Conservation (phyloP, 2,888 invertebrate species). For the Chloroclystis v-ata region DNA sequence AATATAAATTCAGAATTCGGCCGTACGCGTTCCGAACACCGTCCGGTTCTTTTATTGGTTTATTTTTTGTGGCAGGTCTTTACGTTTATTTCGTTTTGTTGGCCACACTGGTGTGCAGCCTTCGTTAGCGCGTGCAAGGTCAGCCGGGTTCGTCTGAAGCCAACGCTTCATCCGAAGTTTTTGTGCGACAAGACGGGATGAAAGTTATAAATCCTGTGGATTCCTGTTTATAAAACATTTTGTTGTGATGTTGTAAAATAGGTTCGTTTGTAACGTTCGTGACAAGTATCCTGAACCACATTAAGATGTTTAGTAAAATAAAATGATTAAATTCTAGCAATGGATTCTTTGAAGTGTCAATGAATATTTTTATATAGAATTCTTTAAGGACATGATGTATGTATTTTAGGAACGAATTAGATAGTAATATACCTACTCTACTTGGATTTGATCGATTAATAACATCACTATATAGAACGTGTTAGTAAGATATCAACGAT, state of each 20-base stretch:
- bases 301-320: too few relatives aligned
- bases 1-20: constrained; percentile 37
- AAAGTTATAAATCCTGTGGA: constrained; percentile 14
- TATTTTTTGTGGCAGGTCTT: constrained; percentile 72
- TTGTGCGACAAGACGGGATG: constrained; percentile 27
- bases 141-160: constrained; percentile 50
- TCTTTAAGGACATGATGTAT: too few relatives aligned
- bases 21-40: constrained; percentile 53
- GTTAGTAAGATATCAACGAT: constrained; percentile 6
- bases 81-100: constrained; percentile 59
- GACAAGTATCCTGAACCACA: too few relatives aligned
- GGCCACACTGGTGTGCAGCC: constrained; percentile 62
- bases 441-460: background rate
- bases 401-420: too few relatives aligned
- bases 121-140: constrained; percentile 73
- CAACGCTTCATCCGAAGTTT: constrained; percentile 32
- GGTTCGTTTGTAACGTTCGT: too few relatives aligned
- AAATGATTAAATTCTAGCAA: too few relatives aligned
- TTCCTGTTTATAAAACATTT: too few relatives aligned
- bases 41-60: constrained; percentile 51
- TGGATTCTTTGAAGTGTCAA: too few relatives aligned
- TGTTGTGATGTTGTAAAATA: too few relatives aligned
- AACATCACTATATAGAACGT: background rate
- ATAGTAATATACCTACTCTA: too few relatives aligned
- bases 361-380: too few relatives aligned